Base-by-base conservation (phyloP, 1,140 invertebrate genomes). In the Pseudomyrmex flavicornis region DNA sequence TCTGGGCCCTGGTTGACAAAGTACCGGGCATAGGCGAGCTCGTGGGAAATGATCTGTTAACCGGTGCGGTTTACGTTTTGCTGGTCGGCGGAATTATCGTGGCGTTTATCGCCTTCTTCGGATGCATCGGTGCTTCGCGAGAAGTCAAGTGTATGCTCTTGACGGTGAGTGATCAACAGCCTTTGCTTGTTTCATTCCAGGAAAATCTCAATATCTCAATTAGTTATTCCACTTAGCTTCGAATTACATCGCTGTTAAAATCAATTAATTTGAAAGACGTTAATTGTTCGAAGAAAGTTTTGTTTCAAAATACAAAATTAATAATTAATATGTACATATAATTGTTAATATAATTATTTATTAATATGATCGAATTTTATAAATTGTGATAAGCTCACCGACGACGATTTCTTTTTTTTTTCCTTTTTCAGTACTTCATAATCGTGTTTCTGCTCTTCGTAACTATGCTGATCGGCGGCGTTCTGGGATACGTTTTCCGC, bases 131-230 rank as follows among this genome's bases (percentile, higher is more conserved):
- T 17, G 97, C 98, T 5, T 95, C 97, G 15, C 97, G 97, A 86
- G 98, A 98, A 95, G 96, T 98, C 75, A 98, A 98, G 93, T 98
- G 97, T 92, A 96, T 98, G 96, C 95, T 98, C 8, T 95, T 98
- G 61, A 97, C 97, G 93, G 98, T 98, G 94, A 95, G 95, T 93
- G 35, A 17, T 26, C 61, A 7, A 20, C 48, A 12, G 13, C 50
- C n/a, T 17, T 17, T 50, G 22, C 22, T 65, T 35, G 35, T 35
- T 63, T 46, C 12, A 35, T 13, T 7, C 3, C 48, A 35, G 13
- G 0, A 26, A 20, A 17, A 48, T 22, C 20, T 22, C 20, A 22
- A 76, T 3, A 58, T 48, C 4, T 7, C 17, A 52, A 17, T 48
- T 48, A 61, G 1, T 50, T 8, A 13, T 20, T 22, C 9, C 22